Conservation (phyloP, 2,888 invertebrate species). For the Phyllotreta cruciferae region DNA sequence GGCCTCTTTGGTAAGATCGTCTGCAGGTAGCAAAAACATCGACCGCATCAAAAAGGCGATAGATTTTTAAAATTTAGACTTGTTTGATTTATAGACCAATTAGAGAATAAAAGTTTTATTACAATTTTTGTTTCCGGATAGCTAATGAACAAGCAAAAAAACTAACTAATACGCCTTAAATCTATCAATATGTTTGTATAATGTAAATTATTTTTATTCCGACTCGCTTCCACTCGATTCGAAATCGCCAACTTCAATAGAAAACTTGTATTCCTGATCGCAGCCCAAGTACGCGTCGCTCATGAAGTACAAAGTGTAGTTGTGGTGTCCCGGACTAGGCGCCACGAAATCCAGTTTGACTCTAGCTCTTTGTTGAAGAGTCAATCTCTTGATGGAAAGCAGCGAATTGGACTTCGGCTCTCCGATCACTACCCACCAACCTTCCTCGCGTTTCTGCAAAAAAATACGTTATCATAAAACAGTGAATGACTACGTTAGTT, state of each 20-base stretch:
- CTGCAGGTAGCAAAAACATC: no score
- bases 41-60: no score
- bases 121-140: no score
- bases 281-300: slow-evolving; percentile 99
- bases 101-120: no score
- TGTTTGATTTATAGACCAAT: no score
- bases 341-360: slow-evolving; percentile 92
- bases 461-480: slow-evolving; percentile 24
- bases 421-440: slow-evolving; percentile 99
- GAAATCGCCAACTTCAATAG: slow-evolving; percentile 80
- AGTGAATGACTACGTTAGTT: no score
- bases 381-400: slow-evolving; percentile 95
- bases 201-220: slow-evolving; percentile 59
- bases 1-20: no score
- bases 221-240: slow-evolving; percentile 70
- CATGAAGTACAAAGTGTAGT: slow-evolving; percentile 97
- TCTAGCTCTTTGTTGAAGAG: slow-evolving; percentile 91
- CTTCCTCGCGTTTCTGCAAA: slow-evolving; percentile 84
- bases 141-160: no score
- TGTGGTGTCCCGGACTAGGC: slow-evolving; percentile 85
- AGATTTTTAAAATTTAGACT: no score
- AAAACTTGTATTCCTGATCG: slow-evolving; percentile 98
- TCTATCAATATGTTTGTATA: not conserved
- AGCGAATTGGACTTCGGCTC: slow-evolving; percentile 94
- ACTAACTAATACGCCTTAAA: not conserved